phyloP scores from a whole-genome alignment of 1,140 invertebrate genomes.

The Drosophila lacteicornis region DNA sequence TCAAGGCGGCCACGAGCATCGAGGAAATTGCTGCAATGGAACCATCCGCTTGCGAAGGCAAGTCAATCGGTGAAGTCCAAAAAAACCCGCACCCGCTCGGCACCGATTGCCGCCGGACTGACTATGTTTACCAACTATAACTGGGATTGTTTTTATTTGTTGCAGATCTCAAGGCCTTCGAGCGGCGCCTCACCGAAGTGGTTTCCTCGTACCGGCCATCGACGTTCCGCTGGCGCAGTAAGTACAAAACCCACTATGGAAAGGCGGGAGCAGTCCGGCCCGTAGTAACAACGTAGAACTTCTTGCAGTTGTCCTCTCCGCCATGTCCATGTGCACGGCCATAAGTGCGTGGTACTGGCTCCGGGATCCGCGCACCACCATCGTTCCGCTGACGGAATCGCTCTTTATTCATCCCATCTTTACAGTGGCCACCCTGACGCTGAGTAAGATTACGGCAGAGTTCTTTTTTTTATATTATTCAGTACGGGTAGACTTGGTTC shows the following conservation, averaged over 20 bases:
- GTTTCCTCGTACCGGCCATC: conserved; percentile 96
- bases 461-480: not conserved
- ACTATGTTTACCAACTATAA: conserved; percentile 50
- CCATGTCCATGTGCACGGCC: conserved; percentile 94
- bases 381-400: conserved; percentile 95
- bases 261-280: not conserved
- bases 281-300: conserved; percentile 20
- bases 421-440: conserved; percentile 93
- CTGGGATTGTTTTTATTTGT: conserved; percentile 25
- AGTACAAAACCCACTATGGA: conserved; percentile 61
- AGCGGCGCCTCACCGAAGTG: conserved; percentile 97
- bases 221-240: conserved; percentile 97
- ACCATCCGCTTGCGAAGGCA: conserved; percentile 82
- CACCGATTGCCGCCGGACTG: conserved; percentile 9
- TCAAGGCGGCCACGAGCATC: conserved; percentile 74
- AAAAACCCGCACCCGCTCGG: not conserved
- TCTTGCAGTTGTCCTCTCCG: conserved; percentile 91
- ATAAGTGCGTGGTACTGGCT: conserved; percentile 98
- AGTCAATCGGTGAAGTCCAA: not conserved
- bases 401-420: conserved; percentile 98
- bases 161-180: conserved; percentile 98
- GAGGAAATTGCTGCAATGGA: conserved; percentile 79
- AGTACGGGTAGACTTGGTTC: no score
- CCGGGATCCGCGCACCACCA: conserved; percentile 94
- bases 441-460: conserved; percentile 86